Base-by-base conservation (phyloP, 2,113 vertebrate genomes). In the Neopipo cinnamomea region DNA sequence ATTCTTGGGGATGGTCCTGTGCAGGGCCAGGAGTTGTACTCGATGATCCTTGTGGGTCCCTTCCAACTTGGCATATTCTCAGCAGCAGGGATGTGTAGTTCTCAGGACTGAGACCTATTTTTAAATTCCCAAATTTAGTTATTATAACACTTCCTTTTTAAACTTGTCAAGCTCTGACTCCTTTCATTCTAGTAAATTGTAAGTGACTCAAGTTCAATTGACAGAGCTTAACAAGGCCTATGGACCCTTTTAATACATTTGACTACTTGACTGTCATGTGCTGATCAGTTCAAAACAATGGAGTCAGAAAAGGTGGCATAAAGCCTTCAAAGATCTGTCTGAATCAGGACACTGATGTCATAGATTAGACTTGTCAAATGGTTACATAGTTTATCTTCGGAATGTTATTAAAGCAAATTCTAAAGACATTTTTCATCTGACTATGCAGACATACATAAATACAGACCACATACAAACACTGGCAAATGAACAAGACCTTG, bases 251-350 rank as follows among this genome's bases (percentile, higher is more conserved):
- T 50, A 78, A 86, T 70, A 44, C 18, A 82, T 86, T 88, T 88
- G 62, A 81, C 89, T 88, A 58, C 59, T 88, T 94, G 31, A 88
- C 65, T 80, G 55, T 78, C 37, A 14, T 88, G 49, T 56, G 17
- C 53, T 95, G 49, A 90, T 88, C 75, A 59, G 44, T 62, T 82
- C 12, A 1, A 82, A 94, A 90, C 53, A 88, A 62, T 9, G 47
- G 7, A 91, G 62, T 62, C 33, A 79, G 75, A 81, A 79, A 82
- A 65, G 31, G 62, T 79, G 67, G 70, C 53, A 58, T 62, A 66
- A 94, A 94, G 39, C 42, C 78, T 90, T 33, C 71, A 88, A 85
- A 89, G 56, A 70, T 82, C 94, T 73, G 35, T 62, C 58, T 85
- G 53, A 68, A 49, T 82, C 71, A 91, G 81, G 53, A 50, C 11